These are phyloP conservation scores for Ricordea florida DNA, from an alignment of 92 coral and sea anemone genomes.

Conservation along the genomic window DNA sequence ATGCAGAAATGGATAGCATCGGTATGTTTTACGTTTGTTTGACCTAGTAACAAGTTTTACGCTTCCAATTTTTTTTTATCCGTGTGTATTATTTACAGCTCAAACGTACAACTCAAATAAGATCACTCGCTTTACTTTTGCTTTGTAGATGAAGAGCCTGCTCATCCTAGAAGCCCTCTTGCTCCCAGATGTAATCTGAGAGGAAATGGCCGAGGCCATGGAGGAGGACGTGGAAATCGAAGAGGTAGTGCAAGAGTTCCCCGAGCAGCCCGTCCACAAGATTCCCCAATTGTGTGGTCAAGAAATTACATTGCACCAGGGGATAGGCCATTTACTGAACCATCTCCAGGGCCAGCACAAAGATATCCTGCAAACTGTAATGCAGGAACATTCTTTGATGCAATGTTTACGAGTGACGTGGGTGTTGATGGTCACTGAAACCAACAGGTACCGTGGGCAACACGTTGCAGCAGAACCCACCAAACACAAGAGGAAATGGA, in stretches of 20 bases:
- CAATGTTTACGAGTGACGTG: constrained; percentile 33
- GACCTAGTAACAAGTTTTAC: background rate
- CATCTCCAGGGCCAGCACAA: constrained; percentile 45
- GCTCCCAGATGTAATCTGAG: background rate
- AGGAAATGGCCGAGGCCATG: background rate
- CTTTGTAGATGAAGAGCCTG: background rate
- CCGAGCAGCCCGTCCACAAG: constrained; percentile 7
- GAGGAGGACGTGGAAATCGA: background rate
- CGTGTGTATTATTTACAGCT: background rate
- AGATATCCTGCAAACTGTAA: constrained; percentile 13
- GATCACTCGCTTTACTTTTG: background rate
- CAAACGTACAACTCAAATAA: background rate
- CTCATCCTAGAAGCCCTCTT: background rate
- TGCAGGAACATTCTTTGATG: constrained; percentile 22
- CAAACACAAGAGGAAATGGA: constrained; percentile 44
- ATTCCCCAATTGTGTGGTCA: constrained; percentile 15
- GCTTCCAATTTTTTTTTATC: background rate
- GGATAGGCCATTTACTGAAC: constrained; percentile 8
- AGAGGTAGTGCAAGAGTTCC: background rate
- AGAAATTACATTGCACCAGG: background rate
- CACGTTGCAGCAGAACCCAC: constrained; percentile 25
- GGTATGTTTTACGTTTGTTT: constrained; percentile 18
- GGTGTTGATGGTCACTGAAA: constrained; percentile 41
- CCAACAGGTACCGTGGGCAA: constrained; percentile 47
- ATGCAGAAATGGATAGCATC: background rate